Evolutionary conservation across 2,888 invertebrate genomes (phyloP).

Genomic region (Zygogramma bicolorata): DNA sequence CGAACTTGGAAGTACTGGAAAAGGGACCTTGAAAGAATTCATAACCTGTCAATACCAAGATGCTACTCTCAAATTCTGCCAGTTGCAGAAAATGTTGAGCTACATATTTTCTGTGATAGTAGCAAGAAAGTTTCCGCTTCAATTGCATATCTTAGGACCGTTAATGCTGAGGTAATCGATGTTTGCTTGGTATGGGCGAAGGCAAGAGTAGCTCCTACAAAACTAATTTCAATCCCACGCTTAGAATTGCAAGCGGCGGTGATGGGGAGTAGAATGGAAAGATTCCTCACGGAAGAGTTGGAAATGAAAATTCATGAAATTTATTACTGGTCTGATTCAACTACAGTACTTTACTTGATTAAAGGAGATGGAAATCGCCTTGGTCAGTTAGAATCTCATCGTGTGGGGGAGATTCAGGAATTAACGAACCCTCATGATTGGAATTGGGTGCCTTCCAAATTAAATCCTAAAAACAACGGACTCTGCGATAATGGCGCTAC

Average conservation of each 20-base stretch:
- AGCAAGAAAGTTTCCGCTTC: conserved; percentile 24
- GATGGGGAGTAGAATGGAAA: too few species aligned
- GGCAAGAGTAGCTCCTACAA: conserved; percentile 19
- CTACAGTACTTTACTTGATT: conserved; percentile 29
- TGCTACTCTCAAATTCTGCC: conserved; percentile 32
- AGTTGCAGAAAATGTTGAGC: conserved; percentile 26
- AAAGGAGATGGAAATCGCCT: conserved; percentile 13
- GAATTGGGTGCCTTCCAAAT: conserved; percentile 42
- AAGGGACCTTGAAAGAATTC: conserved; percentile 28
- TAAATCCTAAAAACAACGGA: conserved; percentile 47
- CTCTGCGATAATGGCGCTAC: too few species aligned
- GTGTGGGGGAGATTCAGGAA: conserved; percentile 47
- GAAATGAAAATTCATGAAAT: too few species aligned
- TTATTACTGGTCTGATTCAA: too few species aligned
- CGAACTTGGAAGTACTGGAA: too few species aligned
- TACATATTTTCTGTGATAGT: conserved; percentile 52
- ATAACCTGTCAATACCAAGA: conserved; percentile 22
- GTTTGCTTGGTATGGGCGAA: conserved; percentile 11
- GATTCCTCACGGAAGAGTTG: too few species aligned
- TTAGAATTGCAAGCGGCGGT: conserved; percentile 44
- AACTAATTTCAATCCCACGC: conserved; percentile 27
- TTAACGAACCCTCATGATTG: conserved; percentile 32
- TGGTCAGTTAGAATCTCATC: conserved; percentile 32
- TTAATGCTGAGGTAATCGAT: not conserved
- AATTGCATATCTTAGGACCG: conserved; percentile 23